Conservation (phyloP, 2,113 vertebrate genomes). For the Rafetus swinhoei region DNA sequence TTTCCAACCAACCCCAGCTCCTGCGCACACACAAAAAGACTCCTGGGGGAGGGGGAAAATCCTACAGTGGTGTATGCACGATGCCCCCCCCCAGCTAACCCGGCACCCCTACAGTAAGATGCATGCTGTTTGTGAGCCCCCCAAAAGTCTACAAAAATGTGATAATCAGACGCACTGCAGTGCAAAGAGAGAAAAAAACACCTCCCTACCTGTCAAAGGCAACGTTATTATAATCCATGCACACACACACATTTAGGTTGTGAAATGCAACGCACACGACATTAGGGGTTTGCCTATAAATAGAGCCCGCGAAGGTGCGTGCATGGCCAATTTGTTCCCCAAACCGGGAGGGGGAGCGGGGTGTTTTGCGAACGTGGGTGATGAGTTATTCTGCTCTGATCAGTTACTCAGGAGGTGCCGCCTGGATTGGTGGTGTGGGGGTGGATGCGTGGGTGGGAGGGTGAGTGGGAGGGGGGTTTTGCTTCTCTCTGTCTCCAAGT, state of each 20-base stretch:
- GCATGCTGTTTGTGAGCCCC: conserved; percentile 11
- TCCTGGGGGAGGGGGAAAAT: neutral
- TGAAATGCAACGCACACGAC: conserved; percentile 63
- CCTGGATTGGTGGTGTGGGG: conserved; percentile 59
- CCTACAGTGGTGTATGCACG: neutral
- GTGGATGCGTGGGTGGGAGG: conserved; percentile 70
- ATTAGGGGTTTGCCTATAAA: conserved; percentile 67
- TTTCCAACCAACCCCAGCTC: conserved; percentile 70
- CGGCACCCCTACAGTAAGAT: conserved; percentile 3
- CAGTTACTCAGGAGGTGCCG: conserved; percentile 75
- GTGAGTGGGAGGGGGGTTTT: neutral
- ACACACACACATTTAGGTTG: conserved; percentile 49
- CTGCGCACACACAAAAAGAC: conserved; percentile 22
- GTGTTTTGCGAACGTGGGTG: conserved; percentile 63
- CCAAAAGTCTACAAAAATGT: neutral
- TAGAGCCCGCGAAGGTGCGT: conserved; percentile 57
- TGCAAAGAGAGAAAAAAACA: conserved; percentile 6
- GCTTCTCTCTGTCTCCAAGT: conserved; percentile 70
- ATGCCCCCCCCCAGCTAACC: neutral
- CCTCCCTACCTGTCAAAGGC: conserved; percentile 62
- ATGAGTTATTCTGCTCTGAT: conserved; percentile 73
- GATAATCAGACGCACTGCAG: conserved; percentile 71
- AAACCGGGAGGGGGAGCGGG: neutral
- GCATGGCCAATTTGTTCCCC: conserved; percentile 58
- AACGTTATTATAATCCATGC: conserved; percentile 34